These are phyloP conservation scores for Karalla daura DNA, from an alignment of 2,797 vertebrate genomes.

Conservation along the genomic window DNA sequence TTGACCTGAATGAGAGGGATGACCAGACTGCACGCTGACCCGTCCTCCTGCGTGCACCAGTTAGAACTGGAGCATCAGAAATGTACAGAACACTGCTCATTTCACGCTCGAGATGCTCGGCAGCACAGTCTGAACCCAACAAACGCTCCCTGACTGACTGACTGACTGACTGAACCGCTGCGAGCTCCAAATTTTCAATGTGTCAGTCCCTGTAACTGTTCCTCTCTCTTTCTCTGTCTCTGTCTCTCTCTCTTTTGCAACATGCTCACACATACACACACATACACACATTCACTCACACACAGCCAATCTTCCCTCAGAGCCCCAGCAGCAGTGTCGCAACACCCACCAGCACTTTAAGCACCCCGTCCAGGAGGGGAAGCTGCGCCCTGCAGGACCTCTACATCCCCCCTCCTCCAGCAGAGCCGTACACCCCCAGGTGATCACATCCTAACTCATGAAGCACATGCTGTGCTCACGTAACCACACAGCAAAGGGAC, in stretches of 20 bases:
- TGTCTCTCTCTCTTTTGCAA: constrained; percentile 41
- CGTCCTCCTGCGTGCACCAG: constrained; percentile 34
- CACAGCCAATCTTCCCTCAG: constrained; percentile 95
- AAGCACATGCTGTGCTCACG: background rate
- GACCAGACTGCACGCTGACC: constrained; percentile 21
- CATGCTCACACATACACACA: constrained; percentile 21
- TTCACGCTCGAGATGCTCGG: constrained; percentile 57
- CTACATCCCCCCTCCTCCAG: constrained; percentile 96
- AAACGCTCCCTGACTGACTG: constrained; percentile 41
- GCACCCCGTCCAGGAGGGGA: constrained; percentile 95
- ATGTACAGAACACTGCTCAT: constrained; percentile 54
- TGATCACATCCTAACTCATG: constrained; percentile 57
- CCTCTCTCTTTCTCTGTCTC: constrained; percentile 31
- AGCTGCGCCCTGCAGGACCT: constrained; percentile 98
- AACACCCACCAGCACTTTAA: constrained; percentile 96
- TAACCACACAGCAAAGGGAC: background rate
- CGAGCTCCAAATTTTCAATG: constrained; percentile 59
- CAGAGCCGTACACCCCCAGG: constrained; percentile 97
- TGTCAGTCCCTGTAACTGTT: constrained; percentile 68
- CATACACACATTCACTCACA: constrained; percentile 44
- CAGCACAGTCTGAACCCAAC: constrained; percentile 29
- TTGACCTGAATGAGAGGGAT: constrained; percentile 54
- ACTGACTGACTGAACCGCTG: constrained; percentile 51
- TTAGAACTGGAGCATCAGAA: constrained; percentile 55
- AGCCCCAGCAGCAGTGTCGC: constrained; percentile 97